Base-by-base conservation (phyloP, 2,888 invertebrate genomes). In the Drosophila yooni region DNA sequence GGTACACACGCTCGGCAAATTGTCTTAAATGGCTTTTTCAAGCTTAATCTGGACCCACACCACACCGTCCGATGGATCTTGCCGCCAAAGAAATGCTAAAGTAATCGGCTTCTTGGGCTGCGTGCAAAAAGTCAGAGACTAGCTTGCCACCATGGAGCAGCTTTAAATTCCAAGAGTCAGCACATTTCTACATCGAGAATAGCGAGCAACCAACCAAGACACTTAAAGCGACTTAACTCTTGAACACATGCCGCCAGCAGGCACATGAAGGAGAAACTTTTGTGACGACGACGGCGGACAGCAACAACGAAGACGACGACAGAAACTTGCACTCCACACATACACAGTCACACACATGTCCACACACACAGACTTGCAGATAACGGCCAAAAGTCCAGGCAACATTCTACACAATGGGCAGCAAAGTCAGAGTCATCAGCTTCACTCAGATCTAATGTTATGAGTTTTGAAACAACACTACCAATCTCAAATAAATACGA, bases 161-260 rank as follows among this genome's bases (percentile, higher is more conserved):
- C 88, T 89, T 86, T 86, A 86, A 86, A 89, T 88, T 86, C 80
- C 78, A 64, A 77, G 70, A 88, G 82, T 85, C 88, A 83, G 76
- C 79, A 81, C 67, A 80, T 68, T 82, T 58, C 64, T 38, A 66
- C 60, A 60, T 46, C 46, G 46, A 73, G 38, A 51, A 67, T 57
- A 70, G 51, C 74, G 58, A 10, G 10, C 38, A 18, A 53, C 25
- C 52, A 13, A 34, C 21, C 7, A 11, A 18, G 74, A 76, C 83
- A 82, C 75, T 80, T 73, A 79, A 77, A 82, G 84, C 85, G 89
- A 86, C 85, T 86, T 86, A 89, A 89, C 88, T 86, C 88, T 88
- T 85, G 85, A 86, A 84, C 85, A 86, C 88, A 88, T 89, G 89
- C 85, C 88, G 85, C 85, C 85, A 82, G 89, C 85, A 86, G 90